phyloP scores from a whole-genome alignment of 2,113 vertebrate genomes.

The Aptenodytes patagonicus region DNA sequence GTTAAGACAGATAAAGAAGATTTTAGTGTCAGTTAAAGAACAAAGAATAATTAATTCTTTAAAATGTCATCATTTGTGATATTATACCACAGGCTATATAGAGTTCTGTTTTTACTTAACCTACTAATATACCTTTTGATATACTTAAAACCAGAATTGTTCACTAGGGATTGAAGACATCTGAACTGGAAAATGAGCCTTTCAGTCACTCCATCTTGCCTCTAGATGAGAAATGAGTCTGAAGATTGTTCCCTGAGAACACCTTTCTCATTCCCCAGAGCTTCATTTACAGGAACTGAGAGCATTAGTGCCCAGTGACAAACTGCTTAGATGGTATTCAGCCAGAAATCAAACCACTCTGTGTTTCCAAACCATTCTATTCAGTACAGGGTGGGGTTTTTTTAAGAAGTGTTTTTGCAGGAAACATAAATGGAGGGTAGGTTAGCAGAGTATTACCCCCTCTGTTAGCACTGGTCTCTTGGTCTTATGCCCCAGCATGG shows the following conservation, averaged over 20 bases:
- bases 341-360: background rate
- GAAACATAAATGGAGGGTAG: background rate
- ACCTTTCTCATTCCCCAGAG: background rate
- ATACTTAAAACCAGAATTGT: background rate
- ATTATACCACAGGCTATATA: background rate
- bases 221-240: background rate
- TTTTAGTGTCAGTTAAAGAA: background rate
- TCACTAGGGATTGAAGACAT: background rate
- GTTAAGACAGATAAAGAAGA: background rate
- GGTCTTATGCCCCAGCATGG: background rate
- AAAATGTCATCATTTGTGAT: background rate
- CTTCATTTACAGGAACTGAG: background rate
- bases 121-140: background rate
- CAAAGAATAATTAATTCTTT: background rate
- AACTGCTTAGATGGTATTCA: background rate
- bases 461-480: background rate
- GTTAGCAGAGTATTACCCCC: background rate
- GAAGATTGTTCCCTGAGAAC: background rate
- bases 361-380: background rate
- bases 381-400: background rate
- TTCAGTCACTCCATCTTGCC: background rate
- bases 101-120: constrained; percentile 2
- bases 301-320: background rate
- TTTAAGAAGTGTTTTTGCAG: background rate
- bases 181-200: constrained; percentile 25